Conservation (phyloP, 1,140 invertebrate species). For the Samia ricini region DNA sequence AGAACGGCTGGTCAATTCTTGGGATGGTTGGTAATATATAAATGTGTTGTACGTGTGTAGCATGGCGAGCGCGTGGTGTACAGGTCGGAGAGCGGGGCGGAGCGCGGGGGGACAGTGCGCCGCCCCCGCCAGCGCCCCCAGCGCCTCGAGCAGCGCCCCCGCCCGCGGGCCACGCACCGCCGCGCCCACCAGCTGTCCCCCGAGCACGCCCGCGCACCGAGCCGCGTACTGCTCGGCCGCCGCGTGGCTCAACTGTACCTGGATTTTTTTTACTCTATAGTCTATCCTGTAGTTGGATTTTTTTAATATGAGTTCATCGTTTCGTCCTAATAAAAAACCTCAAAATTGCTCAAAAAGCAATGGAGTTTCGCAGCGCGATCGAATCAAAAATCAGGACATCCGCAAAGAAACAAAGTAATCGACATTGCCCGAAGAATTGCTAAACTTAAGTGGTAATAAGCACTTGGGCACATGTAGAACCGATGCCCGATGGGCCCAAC, state of each 20-base stretch:
- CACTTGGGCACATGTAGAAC: too few relatives aligned
- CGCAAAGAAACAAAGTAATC: too few relatives aligned
- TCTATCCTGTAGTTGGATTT: background rate
- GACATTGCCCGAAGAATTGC: too few relatives aligned
- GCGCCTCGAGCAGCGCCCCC: slow-evolving; percentile 44
- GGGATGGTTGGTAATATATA: too few relatives aligned
- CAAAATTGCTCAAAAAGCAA: too few relatives aligned
- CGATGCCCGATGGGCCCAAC: too few relatives aligned
- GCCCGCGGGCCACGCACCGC: slow-evolving; percentile 1
- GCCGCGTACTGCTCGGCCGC: background rate
- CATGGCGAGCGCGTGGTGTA: slow-evolving; percentile 25
- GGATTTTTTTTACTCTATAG: background rate
- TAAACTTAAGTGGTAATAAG: too few relatives aligned
- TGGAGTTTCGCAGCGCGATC: too few relatives aligned
- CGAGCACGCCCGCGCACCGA: slow-evolving; percentile 13
- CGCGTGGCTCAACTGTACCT: slow-evolving; percentile 53
- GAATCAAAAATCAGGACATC: too few relatives aligned
- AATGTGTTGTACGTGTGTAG: slow-evolving; percentile 14
- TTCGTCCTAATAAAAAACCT: too few relatives aligned
- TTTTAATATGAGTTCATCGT: too few relatives aligned
- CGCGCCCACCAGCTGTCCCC: slow-evolving; percentile 9
- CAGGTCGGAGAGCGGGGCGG: slow-evolving; percentile 73
- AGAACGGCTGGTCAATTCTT: background rate
- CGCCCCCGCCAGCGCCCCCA: slow-evolving; percentile 84
- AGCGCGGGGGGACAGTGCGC: slow-evolving; percentile 79